Conservation (phyloP, 2,113 vertebrate genomes). For the Actenoides lindsayi region DNA sequence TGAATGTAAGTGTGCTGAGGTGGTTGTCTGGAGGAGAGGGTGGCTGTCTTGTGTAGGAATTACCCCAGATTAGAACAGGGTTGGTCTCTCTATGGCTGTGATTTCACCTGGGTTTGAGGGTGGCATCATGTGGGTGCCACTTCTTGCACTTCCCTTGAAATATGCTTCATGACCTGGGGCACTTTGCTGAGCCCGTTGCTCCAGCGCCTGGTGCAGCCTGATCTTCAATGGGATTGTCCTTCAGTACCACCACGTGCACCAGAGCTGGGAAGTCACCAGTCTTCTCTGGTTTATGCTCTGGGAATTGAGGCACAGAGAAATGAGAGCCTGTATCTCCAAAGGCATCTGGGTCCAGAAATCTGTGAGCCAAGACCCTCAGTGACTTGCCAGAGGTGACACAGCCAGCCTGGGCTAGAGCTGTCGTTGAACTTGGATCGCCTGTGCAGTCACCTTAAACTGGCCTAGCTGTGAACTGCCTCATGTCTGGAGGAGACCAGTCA, state of each 20-base stretch:
- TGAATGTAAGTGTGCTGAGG: not conserved
- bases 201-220: not conserved
- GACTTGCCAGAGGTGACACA: not conserved
- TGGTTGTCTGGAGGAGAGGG: not conserved
- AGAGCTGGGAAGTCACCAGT: not conserved
- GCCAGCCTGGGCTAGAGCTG: not conserved
- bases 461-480: not conserved
- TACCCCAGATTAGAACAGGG: not conserved
- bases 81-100: not conserved
- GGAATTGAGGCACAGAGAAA: not conserved
- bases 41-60: not conserved
- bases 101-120: not conserved
- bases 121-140: not conserved
- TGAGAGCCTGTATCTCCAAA: accelerated
- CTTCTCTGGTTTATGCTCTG: not conserved
- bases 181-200: not conserved
- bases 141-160: not conserved
- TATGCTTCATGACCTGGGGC: accelerated
- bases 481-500: not conserved
- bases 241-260: accelerated
- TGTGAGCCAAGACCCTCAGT: not conserved
- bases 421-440: not conserved
- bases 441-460: not conserved
- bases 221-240: not conserved
- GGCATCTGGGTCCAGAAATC: not conserved